Evolutionary conservation across 2,113 vertebrate genomes (phyloP).

Genomic region (Tautogolabrus adspersus): DNA sequence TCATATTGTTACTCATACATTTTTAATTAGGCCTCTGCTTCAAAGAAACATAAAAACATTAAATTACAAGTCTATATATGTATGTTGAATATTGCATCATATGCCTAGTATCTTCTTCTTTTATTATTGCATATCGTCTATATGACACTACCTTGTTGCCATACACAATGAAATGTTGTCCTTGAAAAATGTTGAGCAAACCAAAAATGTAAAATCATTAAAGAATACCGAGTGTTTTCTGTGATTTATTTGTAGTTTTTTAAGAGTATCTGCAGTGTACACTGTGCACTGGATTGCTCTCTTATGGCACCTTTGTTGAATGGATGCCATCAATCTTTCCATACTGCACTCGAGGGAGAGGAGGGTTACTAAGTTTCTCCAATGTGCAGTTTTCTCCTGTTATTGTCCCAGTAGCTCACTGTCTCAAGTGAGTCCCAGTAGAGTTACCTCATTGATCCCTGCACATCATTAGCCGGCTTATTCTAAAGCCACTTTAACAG

Average conservation of each 20-base stretch:
- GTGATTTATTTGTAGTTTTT: constrained; percentile 41
- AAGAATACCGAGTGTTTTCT: neutral
- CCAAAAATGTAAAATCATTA: constrained; percentile 1
- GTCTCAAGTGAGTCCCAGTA: constrained; percentile 76
- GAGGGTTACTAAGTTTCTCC: constrained; percentile 80
- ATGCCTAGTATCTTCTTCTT: constrained; percentile 16
- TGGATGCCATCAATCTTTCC: constrained; percentile 70
- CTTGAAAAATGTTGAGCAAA: neutral
- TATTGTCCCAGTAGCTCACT: constrained; percentile 83
- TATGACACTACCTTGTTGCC: neutral
- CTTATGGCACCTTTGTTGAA: constrained; percentile 66
- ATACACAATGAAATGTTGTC: constrained; percentile 1
- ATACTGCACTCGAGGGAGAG: constrained; percentile 70
- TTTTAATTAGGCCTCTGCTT: constrained; percentile 49
- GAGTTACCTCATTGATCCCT: constrained; percentile 80
- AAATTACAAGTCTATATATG: constrained; percentile 32
- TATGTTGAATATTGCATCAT: constrained; percentile 56
- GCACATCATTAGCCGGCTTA: constrained; percentile 84
- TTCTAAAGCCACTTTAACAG: constrained; percentile 80
- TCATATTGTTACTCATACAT: constrained; percentile 50
- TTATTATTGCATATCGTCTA: constrained; percentile 8
- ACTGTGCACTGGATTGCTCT: constrained; percentile 29
- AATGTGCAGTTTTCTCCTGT: constrained; percentile 70
- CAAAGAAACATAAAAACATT: constrained; percentile 47
- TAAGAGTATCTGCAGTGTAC: constrained; percentile 15